Evolutionary conservation across 2,113 vertebrate species (phyloP).

Genomic region (Corythaixoides concolor): DNA sequence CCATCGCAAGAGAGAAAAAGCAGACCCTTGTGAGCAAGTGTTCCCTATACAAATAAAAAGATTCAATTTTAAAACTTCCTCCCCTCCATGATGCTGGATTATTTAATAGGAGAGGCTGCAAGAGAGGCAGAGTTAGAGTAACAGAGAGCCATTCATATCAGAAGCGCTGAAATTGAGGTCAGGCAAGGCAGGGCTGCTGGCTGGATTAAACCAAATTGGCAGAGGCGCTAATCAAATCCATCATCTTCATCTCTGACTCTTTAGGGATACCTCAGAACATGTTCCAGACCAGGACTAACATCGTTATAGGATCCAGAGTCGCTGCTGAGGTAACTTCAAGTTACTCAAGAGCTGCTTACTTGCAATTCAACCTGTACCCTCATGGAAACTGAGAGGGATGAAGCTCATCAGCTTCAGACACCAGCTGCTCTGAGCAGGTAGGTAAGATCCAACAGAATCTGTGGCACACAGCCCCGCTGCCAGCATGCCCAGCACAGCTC

Average conservation of each 20-base stretch:
- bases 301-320: neutral
- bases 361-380: neutral
- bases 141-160: neutral
- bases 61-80: neutral
- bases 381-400: neutral
- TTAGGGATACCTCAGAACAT: neutral
- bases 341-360: neutral
- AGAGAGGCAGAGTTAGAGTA: neutral
- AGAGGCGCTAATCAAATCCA: neutral
- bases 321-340: neutral
- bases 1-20: neutral
- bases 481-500: neutral
- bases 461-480: neutral
- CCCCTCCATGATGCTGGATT: neutral
- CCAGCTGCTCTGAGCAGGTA: neutral
- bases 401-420: neutral
- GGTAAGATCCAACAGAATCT: neutral
- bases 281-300: neutral
- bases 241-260: neutral
- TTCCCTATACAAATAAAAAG: neutral
- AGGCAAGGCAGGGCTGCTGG: neutral
- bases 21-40: neutral
- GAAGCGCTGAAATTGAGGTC: neutral
- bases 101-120: neutral
- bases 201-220: neutral